Base-by-base conservation (phyloP, 2,113 vertebrate genomes). In the Albula goreensis region DNA sequence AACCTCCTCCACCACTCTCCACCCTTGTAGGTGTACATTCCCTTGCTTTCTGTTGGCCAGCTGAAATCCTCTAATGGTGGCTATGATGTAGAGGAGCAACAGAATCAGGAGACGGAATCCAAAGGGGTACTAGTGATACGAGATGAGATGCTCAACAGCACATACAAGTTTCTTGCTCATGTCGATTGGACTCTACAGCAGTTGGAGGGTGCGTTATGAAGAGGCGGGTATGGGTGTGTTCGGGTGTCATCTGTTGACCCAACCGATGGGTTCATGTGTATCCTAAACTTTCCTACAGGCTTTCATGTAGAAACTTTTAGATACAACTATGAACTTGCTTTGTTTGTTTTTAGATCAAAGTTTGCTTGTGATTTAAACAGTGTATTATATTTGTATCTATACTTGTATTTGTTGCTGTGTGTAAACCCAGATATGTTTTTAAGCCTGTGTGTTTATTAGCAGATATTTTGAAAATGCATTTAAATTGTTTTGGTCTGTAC, bases 71-170 rank as follows among this genome's bases (percentile, higher is more conserved):
- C 90, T 0, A 86, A 89, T 31, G 15, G 50, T 79, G 41, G 52
- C 4, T 82, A 83, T 66, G 49, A 88, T 52, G 70, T 78, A 0
- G 87, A 77, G 25, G 77, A 74, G 25, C 63, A 60, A 9, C 70
- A 85, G 5, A 83, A 86, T 87, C 84, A 88, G 88, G 0, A n/a
- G 8, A 31, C 78, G n/a, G 70, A 94, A 81, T 86, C 92, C 2
- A 89, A 80, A 53, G 87, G 91, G 25, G 8, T 87, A 22, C 87
- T 92, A 2, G 8, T 90, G 0, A 88, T 89, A 15, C 92, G 94
- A 0, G 95, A 96, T 57, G 97, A 97, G 51, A 89, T 96, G 84
- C 91, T 97, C 22, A 95, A 95, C 91, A 95, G 93, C 50, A 80
- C 91, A 0, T 91, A 96, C 88, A 97, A 97, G 83, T 96, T 94